Base-by-base conservation (phyloP, 2,888 invertebrate genomes). In the Synanthedon tipuliformis region DNA sequence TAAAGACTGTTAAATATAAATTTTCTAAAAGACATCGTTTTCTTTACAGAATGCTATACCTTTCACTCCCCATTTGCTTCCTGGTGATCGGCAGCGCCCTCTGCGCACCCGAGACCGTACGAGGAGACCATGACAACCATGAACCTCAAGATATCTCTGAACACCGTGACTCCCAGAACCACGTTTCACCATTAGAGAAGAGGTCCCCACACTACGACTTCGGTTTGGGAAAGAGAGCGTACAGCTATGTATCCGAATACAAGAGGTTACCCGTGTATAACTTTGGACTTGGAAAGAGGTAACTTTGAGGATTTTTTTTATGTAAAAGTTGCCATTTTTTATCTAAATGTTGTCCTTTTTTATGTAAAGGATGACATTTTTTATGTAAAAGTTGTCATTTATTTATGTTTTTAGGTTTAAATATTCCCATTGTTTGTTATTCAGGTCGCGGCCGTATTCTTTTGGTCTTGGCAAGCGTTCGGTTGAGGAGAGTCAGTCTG, bases 171-270 rank as follows among this genome's bases (percentile, higher is more conserved):
- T 55, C 57, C 16, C 54, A 54, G 10, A 59, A 61, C 3, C 66
- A 65, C 27, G 55, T 57, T 4, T 61, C 66, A 0, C 65, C 72
- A 2, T 58, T 86, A 48, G 83, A 74, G 60, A 88, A 87, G 59
- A 68, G 88, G 40, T 85, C 88, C 1, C 85, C 90, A 0, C 89
- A 89, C 50, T 89, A 89, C 61, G 80, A 88, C 69, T 89, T 89
- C 58, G 89, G 89, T 0, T 68, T 89, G 1, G 89, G 89, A 50
- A 89, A 89, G 61, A 64, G 89, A 3, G 88, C 87, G 0, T 91
- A 91, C 66, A 90, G 89, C 64, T 91, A 91, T 64, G 90, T 90
- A 0, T 89, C 91, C 0, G 90, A 91, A 59, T 91, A 89, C 61
- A 91, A 91, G 60, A 76, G 91, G 57, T 78, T 91, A 5, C 88